Evolutionary conservation across 1,140 invertebrate genomes (phyloP), one percentile per base, ranked within the genome.

Genomic region (Trichomalopsis sarcophagae): DNA sequence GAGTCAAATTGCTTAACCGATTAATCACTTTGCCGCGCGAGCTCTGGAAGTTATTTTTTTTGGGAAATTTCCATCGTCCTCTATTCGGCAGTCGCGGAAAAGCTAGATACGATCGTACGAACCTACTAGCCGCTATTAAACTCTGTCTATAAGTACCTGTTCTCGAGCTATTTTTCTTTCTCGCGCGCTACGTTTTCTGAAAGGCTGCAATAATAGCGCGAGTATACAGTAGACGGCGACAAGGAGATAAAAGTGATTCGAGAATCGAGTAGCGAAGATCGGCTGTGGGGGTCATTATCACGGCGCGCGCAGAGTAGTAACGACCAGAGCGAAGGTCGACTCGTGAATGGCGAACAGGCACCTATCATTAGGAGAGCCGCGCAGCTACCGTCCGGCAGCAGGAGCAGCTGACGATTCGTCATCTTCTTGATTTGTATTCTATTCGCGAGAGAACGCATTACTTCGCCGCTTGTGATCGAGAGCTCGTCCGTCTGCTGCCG

Each of bases 271-370:
- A 62, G 17, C 14, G 21, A 62, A n/a, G 78, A 84, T 79, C 69
- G 69, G 66, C 62, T 50, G 81, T 87, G 87, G 77, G 86, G 87
- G 75, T 85, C 87, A 88, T 90, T 88, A 88, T 81, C 81, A 47
- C 69, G 40, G 78, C 74, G 55, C 69, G 30, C 10, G 23, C 36
- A n/a, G 87, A 69, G 77, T 76, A 85, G 84, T 87, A 89, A 88
- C 83, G 87, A 87, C 66, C 84, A 84, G 85, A 85, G 82, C 86
- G 82, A 88, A 88, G 87, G 87, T 88, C 86, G 85, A 76, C 69
- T 55, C 47, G 73, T 73, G 85, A 55, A 77, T 85, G 68, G 23
- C 76, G 86, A 68, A 77, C 83, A 30, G 23, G 17, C 23, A 50
- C 14, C 87, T 87, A 85, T 88, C 85, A 87, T 88, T 87, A 88